A percentile compares a stretch with the other conserved stretches of the same genome.
Evolutionary conservation across 1,140 invertebrate species (phyloP).

Genomic region (Anastrepha obliqua): DNA sequence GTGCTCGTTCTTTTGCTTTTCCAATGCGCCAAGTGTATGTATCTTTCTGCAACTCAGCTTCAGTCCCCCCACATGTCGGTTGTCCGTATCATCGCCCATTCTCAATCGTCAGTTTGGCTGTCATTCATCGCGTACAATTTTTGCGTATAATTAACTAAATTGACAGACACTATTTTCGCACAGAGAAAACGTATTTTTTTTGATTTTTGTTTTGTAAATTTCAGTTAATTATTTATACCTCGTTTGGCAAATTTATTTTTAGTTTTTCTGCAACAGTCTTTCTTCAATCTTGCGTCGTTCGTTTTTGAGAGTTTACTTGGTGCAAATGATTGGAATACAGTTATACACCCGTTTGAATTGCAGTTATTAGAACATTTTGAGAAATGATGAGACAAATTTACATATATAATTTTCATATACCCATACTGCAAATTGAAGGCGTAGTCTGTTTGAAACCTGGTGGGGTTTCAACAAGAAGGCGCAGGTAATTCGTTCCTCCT

Average conservation of each 20-base stretch:
- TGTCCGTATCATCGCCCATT: conserved; percentile 8
- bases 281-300: too few relatives aligned
- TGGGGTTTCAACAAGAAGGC: too few relatives aligned
- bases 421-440: too few relatives aligned
- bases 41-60: background rate
- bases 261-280: too few relatives aligned
- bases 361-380: too few relatives aligned
- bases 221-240: background rate
- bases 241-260: background rate
- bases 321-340: too few relatives aligned
- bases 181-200: background rate
- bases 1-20: background rate
- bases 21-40: background rate
- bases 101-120: conserved; percentile 11
- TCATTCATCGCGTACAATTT: background rate
- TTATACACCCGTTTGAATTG: too few relatives aligned
- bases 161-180: conserved; percentile 11
- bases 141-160: conserved; percentile 38
- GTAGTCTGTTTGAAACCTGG: too few relatives aligned
- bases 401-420: too few relatives aligned
- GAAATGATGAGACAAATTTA: too few relatives aligned
- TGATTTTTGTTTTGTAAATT: background rate
- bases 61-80: background rate
- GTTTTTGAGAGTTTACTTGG: too few relatives aligned
- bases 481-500: too few relatives aligned